A percentile compares a stretch with the other conserved stretches of the same genome.
phyloP scores from a whole-genome alignment of 1,140 invertebrate genomes.

The Drosophila takahashii region DNA sequence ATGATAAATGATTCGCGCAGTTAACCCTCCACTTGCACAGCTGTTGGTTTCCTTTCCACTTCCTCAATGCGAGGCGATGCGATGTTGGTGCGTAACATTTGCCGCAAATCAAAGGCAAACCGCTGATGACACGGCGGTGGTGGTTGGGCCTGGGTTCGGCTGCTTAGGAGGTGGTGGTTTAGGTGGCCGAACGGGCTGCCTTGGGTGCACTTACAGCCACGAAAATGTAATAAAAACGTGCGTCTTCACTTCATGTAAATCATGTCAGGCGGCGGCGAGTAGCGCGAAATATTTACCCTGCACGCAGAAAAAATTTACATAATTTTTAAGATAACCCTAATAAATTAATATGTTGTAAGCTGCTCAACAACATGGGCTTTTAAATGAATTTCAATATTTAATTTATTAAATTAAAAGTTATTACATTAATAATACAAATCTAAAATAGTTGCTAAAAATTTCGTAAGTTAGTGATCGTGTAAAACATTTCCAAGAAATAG shows the following conservation, averaged over 20 bases:
- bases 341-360: neutral
- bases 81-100: slow-evolving; percentile 64
- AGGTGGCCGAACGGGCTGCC: slow-evolving; percentile 27
- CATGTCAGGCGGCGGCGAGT: slow-evolving; percentile 76
- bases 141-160: slow-evolving; percentile 8
- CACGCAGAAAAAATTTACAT: slow-evolving; percentile 11
- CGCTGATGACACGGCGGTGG: slow-evolving; percentile 23
- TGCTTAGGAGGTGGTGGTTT: slow-evolving; percentile 26
- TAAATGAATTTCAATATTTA: neutral
- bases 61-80: slow-evolving; percentile 12
- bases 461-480: too few species aligned
- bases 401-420: neutral
- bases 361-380: neutral
- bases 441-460: too few species aligned
- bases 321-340: neutral
- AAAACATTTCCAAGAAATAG: too few species aligned
- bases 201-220: slow-evolving; percentile 74
- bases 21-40: slow-evolving; percentile 75
- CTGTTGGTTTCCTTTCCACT: slow-evolving; percentile 76
- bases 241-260: slow-evolving; percentile 80
- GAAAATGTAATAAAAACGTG: slow-evolving; percentile 83
- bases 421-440: too few species aligned
- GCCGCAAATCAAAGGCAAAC: slow-evolving; percentile 67
- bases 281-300: slow-evolving; percentile 67
- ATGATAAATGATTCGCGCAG: slow-evolving; percentile 75